These are phyloP conservation scores for Pheosia tremula DNA, from an alignment of 2,888 invertebrate genomes.

Conservation along the genomic window DNA sequence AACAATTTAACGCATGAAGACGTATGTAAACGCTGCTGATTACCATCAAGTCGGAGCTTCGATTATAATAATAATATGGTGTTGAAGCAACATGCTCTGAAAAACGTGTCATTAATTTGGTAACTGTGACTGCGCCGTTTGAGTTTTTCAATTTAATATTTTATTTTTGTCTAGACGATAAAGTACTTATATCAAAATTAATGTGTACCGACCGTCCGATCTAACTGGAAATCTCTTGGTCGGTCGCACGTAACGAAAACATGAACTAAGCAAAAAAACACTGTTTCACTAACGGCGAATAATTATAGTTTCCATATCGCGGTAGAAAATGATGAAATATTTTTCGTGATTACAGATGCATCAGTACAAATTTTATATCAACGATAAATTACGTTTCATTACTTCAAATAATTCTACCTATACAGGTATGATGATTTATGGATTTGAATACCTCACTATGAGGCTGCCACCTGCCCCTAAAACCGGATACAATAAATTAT, in stretches of 20 bases:
- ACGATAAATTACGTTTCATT: slow-evolving; percentile 22
- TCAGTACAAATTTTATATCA: slow-evolving; percentile 31
- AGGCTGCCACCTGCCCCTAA: slow-evolving; percentile 69
- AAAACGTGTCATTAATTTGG: neutral
- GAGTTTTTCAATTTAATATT: neutral
- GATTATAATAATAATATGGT: neutral
- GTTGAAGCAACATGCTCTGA: neutral
- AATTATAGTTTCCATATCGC: slow-evolving; percentile 26
- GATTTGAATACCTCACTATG: slow-evolving; percentile 29
- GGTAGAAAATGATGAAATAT: slow-evolving; percentile 20
- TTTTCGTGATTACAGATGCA: slow-evolving; percentile 21
- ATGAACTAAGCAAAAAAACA: slow-evolving; percentile 19
- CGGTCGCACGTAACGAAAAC: slow-evolving; percentile 17
- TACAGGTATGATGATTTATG: slow-evolving; percentile 36
- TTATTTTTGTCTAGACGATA: slow-evolving; percentile 1
- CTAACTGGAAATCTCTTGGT: slow-evolving; percentile 32
- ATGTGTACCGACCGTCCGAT: slow-evolving; percentile 10
- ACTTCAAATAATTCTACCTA: slow-evolving; percentile 25
- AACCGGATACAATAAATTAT: slow-evolving; percentile 80
- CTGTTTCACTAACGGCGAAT: slow-evolving; percentile 21
- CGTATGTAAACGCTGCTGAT: neutral
- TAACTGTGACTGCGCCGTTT: neutral
- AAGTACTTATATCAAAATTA: slow-evolving; percentile 14
- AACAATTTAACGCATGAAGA: neutral
- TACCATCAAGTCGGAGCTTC: neutral